Conservation (phyloP, 2,113 vertebrate genomes). For the Apteryx mantelli region DNA sequence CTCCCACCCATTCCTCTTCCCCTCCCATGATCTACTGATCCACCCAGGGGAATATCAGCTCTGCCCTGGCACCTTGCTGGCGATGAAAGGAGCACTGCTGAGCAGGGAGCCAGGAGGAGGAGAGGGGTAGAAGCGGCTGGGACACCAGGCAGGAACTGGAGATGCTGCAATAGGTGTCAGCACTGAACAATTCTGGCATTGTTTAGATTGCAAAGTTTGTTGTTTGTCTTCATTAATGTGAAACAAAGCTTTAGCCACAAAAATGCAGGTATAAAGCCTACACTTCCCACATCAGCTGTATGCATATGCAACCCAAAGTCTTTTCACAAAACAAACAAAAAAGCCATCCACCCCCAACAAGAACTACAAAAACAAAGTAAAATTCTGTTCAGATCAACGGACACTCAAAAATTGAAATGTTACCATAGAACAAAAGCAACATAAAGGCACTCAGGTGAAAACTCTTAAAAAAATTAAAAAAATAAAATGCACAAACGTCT, state of each 20-base stretch:
- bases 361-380: background rate
- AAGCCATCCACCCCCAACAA: background rate
- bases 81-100: background rate
- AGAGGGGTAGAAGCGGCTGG: background rate
- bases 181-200: fast-evolving
- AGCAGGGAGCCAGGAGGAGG: background rate
- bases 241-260: background rate
- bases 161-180: background rate
- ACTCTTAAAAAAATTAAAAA: too few relatives aligned
- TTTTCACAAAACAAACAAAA: background rate
- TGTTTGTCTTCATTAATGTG: background rate
- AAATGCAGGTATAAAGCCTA: fast-evolving
- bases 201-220: background rate
- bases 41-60: background rate
- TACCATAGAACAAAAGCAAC: background rate
- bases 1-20: background rate
- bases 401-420: background rate
- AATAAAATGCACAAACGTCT: background rate
- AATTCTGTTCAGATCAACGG: background rate
- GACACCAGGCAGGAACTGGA: background rate
- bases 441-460: background rate
- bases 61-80: background rate
- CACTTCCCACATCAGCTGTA: background rate
- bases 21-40: background rate
- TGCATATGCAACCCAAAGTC: background rate